Evolutionary conservation across 2,113 vertebrate species (phyloP).

Genomic region (Danionella cerebrum): DNA sequence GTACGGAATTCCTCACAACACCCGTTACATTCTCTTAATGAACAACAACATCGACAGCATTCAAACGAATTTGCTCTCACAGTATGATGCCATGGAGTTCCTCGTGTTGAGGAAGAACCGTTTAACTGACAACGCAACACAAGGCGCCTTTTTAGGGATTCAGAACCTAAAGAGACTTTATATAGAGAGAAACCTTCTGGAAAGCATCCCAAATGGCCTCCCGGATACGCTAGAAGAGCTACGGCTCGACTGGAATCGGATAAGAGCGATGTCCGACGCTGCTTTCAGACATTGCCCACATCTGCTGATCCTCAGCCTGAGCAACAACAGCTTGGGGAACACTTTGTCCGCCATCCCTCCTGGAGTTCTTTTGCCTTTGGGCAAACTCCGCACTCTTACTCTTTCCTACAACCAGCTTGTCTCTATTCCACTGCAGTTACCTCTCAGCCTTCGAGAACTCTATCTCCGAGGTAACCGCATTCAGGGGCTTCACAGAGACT

Average conservation of each 20-base stretch:
- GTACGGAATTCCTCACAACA: constrained; percentile 56
- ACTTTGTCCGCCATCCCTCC: constrained; percentile 38
- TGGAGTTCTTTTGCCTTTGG: constrained; percentile 36
- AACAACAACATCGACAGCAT: constrained; percentile 57
- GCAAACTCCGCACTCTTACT: constrained; percentile 48
- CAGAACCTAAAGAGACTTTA: constrained; percentile 46
- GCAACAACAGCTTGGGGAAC: constrained; percentile 53
- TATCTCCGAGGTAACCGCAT: constrained; percentile 63
- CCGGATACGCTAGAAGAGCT: constrained; percentile 50
- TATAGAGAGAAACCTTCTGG: constrained; percentile 43
- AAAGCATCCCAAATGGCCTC: constrained; percentile 44
- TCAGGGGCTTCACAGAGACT: constrained; percentile 49
- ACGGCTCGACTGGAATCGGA: constrained; percentile 46
- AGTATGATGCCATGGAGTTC: constrained; percentile 56
- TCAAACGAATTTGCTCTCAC: constrained; percentile 50
- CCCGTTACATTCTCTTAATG: constrained; percentile 58
- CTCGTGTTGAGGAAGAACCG: constrained; percentile 57
- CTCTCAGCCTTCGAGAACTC: constrained; percentile 54
- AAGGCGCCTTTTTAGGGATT: constrained; percentile 49
- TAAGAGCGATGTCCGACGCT: constrained; percentile 44
- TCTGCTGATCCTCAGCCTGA: constrained; percentile 50
- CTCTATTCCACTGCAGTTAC: constrained; percentile 45
- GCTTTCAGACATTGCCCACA: constrained; percentile 38
- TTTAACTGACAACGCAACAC: constrained; percentile 44
- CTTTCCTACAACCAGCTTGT: constrained; percentile 51